phyloP scores from a whole-genome alignment of 2,797 vertebrate genomes.

The Alauda arvensis region DNA sequence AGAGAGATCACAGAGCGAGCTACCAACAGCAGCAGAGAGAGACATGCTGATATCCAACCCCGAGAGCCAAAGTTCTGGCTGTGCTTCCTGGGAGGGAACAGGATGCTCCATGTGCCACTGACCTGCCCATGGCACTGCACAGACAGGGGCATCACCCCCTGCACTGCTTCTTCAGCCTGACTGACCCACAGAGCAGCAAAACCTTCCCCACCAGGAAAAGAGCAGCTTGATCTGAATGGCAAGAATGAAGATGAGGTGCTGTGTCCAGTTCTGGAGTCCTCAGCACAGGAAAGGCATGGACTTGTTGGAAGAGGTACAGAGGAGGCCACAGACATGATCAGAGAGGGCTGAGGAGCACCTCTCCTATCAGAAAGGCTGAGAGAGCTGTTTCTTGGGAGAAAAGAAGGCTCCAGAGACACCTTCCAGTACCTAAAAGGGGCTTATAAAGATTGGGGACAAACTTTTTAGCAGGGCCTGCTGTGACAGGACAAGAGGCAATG shows the following conservation, averaged over 20 bases:
- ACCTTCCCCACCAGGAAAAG: neutral
- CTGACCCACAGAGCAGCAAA: neutral
- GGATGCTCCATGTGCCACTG: neutral
- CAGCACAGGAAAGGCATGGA: neutral
- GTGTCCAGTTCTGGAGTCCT: fast-evolving
- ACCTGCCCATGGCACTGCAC: fast-evolving
- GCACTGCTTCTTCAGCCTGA: neutral
- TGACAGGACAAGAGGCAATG: neutral
- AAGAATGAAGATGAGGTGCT: neutral
- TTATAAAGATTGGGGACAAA: neutral
- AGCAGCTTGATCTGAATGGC: neutral
- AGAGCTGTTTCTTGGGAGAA: neutral
- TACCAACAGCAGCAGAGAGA: neutral
- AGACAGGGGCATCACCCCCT: neutral
- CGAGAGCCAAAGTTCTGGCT: fast-evolving
- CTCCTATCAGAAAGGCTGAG: neutral
- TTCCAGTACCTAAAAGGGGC: neutral
- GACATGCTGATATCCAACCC: neutral
- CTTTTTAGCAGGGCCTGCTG: neutral
- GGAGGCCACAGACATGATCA: neutral
- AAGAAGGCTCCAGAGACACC: neutral
- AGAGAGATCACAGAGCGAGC: neutral
- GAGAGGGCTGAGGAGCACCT: neutral
- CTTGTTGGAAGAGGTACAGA: neutral
- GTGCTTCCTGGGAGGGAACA: fast-evolving